Evolutionary conservation across 2,113 vertebrate species (phyloP).

Genomic region (Pteropus alecto): DNA sequence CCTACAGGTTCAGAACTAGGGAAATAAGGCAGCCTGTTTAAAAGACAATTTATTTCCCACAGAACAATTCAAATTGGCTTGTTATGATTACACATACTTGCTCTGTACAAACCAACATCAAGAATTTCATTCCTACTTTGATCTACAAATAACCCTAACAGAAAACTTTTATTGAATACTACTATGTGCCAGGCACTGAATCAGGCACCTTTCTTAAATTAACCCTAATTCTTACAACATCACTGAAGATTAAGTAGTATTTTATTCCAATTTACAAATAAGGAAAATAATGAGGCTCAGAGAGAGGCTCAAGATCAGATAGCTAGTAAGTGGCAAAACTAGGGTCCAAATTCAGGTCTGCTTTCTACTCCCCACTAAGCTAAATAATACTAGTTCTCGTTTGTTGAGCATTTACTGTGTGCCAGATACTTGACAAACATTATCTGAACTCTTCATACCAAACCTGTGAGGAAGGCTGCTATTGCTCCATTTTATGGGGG

Average conservation of each 20-base stretch:
- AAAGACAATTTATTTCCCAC: slow-evolving; percentile 26
- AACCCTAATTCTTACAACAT: slow-evolving; percentile 9
- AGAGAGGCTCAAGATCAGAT: neutral
- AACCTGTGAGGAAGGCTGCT: neutral
- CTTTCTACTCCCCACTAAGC: neutral
- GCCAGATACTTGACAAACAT: neutral
- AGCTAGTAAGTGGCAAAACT: neutral
- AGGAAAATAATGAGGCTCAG: neutral
- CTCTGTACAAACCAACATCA: neutral
- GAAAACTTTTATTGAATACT: neutral
- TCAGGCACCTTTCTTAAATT: slow-evolving; percentile 29
- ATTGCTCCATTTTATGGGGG: neutral
- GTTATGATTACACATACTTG: neutral
- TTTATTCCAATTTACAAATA: neutral
- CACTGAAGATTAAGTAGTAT: neutral
- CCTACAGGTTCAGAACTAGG: neutral
- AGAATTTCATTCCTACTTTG: slow-evolving; percentile 34
- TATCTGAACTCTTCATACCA: neutral
- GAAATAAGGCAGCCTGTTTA: neutral
- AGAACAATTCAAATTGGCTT: neutral
- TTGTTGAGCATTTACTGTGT: neutral
- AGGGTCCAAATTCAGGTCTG: neutral
- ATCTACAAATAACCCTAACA: neutral
- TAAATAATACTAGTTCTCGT: neutral
- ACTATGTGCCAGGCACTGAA: neutral